Conservation (phyloP, 2,113 vertebrate genomes). For the Apistogramma diplotaenia region DNA sequence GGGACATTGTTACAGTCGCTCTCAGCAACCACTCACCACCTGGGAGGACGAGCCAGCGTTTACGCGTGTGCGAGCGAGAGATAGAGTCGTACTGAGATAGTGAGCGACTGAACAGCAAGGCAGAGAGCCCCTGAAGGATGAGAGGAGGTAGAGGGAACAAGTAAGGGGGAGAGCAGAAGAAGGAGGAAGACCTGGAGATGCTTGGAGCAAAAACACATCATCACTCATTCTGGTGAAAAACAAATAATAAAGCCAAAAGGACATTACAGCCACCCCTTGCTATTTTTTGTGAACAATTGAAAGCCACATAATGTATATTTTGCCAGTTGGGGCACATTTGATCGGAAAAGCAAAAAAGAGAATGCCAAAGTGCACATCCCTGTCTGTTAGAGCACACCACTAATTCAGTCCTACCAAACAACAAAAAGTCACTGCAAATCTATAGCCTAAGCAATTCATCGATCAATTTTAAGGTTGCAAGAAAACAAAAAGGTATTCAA, state of each 20-base stretch:
- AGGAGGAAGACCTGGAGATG: background rate
- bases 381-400: background rate
- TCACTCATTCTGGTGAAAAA: constrained; percentile 24
- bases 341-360: background rate
- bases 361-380: background rate
- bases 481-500: background rate
- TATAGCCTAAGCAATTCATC: background rate
- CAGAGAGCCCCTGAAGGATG: constrained; percentile 29
- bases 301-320: background rate
- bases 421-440: background rate
- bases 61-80: background rate
- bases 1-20: constrained; percentile 48
- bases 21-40: constrained; percentile 42
- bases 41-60: constrained; percentile 18
- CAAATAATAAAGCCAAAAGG: background rate
- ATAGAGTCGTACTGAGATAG: background rate
- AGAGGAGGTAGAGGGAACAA: constrained; percentile 3
- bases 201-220: background rate
- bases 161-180: background rate
- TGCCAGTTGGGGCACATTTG: background rate
- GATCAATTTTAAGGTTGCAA: background rate
- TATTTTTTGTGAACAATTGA: background rate
- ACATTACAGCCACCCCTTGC: background rate
- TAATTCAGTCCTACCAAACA: background rate
- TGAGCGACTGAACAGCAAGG: constrained; percentile 27